A percentile compares a stretch with the other conserved stretches of the same genome.
These are phyloP conservation scores for Propsilocerus akamusi DNA, from an alignment of 1,140 invertebrate species.

Conservation along the genomic window DNA sequence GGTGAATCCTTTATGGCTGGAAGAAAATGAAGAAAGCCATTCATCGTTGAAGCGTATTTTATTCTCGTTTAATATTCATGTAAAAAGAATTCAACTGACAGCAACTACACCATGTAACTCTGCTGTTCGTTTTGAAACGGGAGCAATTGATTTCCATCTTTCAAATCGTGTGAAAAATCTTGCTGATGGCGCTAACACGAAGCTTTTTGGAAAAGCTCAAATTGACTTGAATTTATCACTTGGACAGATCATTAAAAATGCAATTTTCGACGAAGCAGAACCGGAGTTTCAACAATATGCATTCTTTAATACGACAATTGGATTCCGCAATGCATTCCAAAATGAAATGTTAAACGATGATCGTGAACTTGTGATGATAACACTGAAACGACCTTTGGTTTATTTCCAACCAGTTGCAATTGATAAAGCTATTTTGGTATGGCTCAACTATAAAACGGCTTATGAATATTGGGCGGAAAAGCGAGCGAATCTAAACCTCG, in stretches of 20 bases:
- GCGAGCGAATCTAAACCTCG: slow-evolving; percentile 66
- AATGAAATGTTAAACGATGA: slow-evolving; percentile 84
- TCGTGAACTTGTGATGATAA: slow-evolving; percentile 87
- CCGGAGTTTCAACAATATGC: slow-evolving; percentile 93
- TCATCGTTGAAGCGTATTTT: slow-evolving; percentile 48
- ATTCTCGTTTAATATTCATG: slow-evolving; percentile 72
- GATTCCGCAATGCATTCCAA: slow-evolving; percentile 65
- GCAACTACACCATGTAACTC: slow-evolving; percentile 95
- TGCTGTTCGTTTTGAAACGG: slow-evolving; percentile 88
- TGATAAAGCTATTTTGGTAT: slow-evolving; percentile 90
- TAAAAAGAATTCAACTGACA: slow-evolving; percentile 90
- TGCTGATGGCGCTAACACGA: slow-evolving; percentile 43
- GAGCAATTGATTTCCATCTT: slow-evolving; percentile 72
- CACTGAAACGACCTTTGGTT: slow-evolving; percentile 74
- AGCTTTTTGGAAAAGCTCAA: slow-evolving; percentile 84
- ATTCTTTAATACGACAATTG: slow-evolving; percentile 90
- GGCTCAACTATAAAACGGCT: slow-evolving; percentile 96
- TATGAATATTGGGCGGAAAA: slow-evolving; percentile 99
- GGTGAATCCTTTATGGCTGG: slow-evolving; percentile 73
- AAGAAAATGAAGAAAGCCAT: slow-evolving; percentile 44
- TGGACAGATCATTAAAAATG: slow-evolving; percentile 82
- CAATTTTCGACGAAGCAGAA: slow-evolving; percentile 90
- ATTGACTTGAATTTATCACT: slow-evolving; percentile 88
- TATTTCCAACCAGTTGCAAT: slow-evolving; percentile 92
- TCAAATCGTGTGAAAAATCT: slow-evolving; percentile 88